Evolutionary conservation across 2,113 vertebrate species (phyloP).

Genomic region (Romanogobio albipinnatus): DNA sequence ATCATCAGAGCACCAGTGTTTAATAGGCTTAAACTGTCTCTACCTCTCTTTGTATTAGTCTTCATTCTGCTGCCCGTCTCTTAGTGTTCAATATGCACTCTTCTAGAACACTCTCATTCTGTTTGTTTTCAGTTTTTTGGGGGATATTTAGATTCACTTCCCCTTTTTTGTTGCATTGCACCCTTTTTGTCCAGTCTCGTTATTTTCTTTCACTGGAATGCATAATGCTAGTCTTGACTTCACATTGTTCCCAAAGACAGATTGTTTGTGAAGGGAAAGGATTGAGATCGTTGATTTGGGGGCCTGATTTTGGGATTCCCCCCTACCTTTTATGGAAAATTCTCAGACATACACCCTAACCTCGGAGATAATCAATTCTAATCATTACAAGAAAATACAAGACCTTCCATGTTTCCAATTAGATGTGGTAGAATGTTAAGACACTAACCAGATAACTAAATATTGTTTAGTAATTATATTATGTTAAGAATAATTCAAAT

Average conservation of each 20-base stretch:
- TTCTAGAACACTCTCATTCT: conserved; percentile 71
- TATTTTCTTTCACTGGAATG: conserved; percentile 88
- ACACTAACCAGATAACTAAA: neutral
- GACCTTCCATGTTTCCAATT: neutral
- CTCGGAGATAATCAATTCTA: neutral
- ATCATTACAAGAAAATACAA: neutral
- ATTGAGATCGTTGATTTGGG: conserved; percentile 67
- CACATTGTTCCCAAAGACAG: conserved; percentile 80
- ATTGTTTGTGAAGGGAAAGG: conserved; percentile 72
- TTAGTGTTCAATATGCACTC: conserved; percentile 78
- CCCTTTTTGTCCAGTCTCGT: conserved; percentile 85
- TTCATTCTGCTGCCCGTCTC: conserved; percentile 99
- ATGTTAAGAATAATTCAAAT: neutral
- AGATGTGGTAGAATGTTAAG: neutral
- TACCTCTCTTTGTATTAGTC: conserved; percentile 93
- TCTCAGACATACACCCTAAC: neutral
- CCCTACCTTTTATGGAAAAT: conserved; percentile 32
- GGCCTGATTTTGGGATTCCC: conserved; percentile 78
- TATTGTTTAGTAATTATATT: neutral
- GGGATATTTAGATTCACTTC: conserved; percentile 74
- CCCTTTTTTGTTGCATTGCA: conserved; percentile 87
- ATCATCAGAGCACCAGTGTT: conserved; percentile 99
- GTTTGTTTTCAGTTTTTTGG: conserved; percentile 80
- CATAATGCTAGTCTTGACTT: conserved; percentile 90
- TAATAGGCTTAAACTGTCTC: conserved; percentile 87